Conservation (phyloP, 2,113 vertebrate species). For the Platichthys stellatus region DNA sequence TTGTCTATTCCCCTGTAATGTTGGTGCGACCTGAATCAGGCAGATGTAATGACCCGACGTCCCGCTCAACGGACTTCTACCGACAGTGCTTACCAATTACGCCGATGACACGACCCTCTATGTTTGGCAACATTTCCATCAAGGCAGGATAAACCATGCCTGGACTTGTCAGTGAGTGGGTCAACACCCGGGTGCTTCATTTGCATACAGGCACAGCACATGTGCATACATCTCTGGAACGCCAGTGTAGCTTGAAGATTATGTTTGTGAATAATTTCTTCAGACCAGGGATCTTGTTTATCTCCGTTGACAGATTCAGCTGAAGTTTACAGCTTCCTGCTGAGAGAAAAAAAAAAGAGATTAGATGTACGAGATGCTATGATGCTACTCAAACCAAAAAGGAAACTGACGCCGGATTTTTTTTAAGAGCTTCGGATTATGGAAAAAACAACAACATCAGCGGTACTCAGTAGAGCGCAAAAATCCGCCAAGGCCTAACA, state of each 20-base stretch:
- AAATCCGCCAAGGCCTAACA: too few species aligned
- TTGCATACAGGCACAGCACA: neutral
- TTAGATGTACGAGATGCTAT: neutral
- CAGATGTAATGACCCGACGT: conserved; percentile 41
- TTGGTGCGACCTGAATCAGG: conserved; percentile 25
- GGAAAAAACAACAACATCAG: neutral
- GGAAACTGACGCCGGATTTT: neutral
- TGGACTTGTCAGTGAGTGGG: conserved; percentile 35
- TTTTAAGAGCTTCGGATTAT: neutral
- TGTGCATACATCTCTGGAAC: conserved; percentile 7
- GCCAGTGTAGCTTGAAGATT: neutral
- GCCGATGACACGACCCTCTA: conserved; percentile 8
- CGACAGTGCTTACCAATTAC: conserved; percentile 43
- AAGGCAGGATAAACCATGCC: conserved; percentile 37
- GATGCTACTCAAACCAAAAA: neutral
- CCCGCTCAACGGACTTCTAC: conserved; percentile 26
- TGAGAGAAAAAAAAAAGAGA: neutral
- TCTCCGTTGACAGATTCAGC: neutral
- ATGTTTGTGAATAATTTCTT: neutral
- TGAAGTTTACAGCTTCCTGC: neutral
- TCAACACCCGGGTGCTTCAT: conserved; percentile 7
- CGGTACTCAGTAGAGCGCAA: too few species aligned
- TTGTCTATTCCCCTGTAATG: conserved; percentile 8
- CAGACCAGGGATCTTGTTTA: neutral
- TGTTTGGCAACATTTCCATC: conserved; percentile 51